Conservation (phyloP, 2,113 vertebrate species). For the Forbesichthys papilliferus region DNA sequence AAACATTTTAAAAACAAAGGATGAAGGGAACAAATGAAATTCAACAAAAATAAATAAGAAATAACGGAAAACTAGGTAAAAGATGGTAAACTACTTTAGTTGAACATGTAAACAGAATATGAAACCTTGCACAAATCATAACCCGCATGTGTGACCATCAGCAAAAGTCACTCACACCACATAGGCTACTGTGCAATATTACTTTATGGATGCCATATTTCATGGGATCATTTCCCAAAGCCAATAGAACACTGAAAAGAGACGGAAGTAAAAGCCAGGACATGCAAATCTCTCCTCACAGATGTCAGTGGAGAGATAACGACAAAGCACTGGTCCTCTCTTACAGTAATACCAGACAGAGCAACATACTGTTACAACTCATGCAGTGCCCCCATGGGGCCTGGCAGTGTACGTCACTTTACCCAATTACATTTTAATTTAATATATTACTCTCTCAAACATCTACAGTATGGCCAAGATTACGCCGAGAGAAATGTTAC, state of each 20-base stretch:
- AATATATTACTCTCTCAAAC: slow-evolving; percentile 79
- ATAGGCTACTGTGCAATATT: not conserved
- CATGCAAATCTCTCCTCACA: slow-evolving; percentile 65
- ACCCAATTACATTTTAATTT: slow-evolving; percentile 85
- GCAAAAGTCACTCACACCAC: slow-evolving; percentile 11
- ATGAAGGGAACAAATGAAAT: no score
- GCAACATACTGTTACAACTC: slow-evolving; percentile 84
- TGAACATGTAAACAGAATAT: slow-evolving; percentile 72
- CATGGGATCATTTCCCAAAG: slow-evolving; percentile 27
- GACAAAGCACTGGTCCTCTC: slow-evolving; percentile 70
- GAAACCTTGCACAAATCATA: slow-evolving; percentile 8
- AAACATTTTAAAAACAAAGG: no score
- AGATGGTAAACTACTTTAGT: slow-evolving; percentile 25
- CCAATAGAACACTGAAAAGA: slow-evolving; percentile 56
- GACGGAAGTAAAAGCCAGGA: slow-evolving; percentile 63
- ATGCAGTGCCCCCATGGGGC: slow-evolving; percentile 77
- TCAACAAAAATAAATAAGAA: no score
- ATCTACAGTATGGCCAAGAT: slow-evolving; percentile 64
- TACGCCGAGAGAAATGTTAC: slow-evolving; percentile 74
- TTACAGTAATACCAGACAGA: slow-evolving; percentile 63
- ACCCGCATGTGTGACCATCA: slow-evolving; percentile 2
- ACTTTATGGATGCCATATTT: slow-evolving; percentile 46
- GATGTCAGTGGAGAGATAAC: slow-evolving; percentile 76
- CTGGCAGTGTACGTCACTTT: slow-evolving; percentile 80
- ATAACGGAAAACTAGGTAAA: no score